phyloP scores from a whole-genome alignment of 2,888 invertebrate genomes.

The Monopis laevigella region DNA sequence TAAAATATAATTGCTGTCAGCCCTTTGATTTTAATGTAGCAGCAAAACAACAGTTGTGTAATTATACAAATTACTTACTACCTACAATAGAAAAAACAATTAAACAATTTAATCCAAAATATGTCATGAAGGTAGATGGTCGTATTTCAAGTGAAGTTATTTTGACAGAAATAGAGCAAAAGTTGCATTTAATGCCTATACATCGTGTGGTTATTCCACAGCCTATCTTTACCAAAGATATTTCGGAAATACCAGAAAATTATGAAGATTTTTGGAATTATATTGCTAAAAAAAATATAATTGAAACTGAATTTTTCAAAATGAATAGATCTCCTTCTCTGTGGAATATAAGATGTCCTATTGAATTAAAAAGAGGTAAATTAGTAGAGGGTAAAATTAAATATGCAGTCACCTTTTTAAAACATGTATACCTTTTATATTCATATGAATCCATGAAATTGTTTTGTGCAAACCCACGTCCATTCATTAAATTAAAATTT shows the following conservation, averaged over 20 bases:
- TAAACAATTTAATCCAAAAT: conserved; percentile 59
- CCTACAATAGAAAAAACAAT: conserved; percentile 59
- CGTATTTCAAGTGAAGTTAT: conserved; percentile 50
- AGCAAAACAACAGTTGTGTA: conserved; percentile 54
- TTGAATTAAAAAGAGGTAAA: conserved; percentile 66
- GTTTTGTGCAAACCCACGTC: conserved; percentile 71
- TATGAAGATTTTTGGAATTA: conserved; percentile 48
- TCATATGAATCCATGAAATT: conserved; percentile 53
- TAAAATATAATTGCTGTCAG: conserved; percentile 52
- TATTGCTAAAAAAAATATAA: conserved; percentile 33
- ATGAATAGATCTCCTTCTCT: conserved; percentile 54
- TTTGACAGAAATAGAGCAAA: conserved; percentile 54
- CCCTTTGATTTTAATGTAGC: conserved; percentile 52
- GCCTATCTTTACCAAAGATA: conserved; percentile 41
- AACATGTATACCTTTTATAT: conserved; percentile 69
- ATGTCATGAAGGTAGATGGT: conserved; percentile 68
- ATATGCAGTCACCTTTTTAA: conserved; percentile 67
- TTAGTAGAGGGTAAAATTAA: conserved; percentile 57
- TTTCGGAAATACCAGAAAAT: conserved; percentile 34
- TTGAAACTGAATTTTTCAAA: conserved; percentile 30
- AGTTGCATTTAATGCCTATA: conserved; percentile 35
- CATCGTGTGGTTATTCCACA: conserved; percentile 44
- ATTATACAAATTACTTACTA: conserved; percentile 48
- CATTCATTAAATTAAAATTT: conserved; percentile 64
- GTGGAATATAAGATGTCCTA: conserved; percentile 72